These are phyloP conservation scores for Henicopernis longicauda DNA, from an alignment of 2,113 vertebrate genomes.

Conservation along the genomic window DNA sequence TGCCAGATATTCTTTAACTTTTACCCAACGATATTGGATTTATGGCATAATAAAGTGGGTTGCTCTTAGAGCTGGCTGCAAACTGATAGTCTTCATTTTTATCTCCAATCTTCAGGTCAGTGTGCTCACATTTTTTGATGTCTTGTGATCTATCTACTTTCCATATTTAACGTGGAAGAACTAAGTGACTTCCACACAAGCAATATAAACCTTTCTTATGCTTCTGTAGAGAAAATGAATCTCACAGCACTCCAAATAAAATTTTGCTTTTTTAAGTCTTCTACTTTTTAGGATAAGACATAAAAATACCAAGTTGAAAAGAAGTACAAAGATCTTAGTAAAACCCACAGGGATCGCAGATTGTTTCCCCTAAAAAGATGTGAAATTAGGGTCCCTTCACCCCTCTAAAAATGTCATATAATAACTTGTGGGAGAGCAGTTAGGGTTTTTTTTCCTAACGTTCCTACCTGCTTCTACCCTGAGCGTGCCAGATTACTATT, in stretches of 20 bases:
- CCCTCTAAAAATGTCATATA: background rate
- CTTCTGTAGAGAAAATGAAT: background rate
- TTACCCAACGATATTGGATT: background rate
- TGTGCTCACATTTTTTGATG: background rate
- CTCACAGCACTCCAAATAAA: background rate
- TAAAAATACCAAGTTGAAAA: background rate
- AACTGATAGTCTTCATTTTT: background rate
- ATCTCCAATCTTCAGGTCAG: background rate
- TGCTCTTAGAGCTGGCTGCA: background rate
- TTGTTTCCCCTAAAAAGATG: background rate
- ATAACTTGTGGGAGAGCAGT: background rate
- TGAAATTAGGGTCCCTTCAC: background rate
- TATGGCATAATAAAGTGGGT: background rate
- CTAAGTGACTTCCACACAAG: background rate
- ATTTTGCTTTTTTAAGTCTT: background rate
- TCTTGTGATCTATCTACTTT: background rate
- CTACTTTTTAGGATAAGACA: background rate
- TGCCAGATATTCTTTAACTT: background rate
- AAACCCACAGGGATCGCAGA: background rate
- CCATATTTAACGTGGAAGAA: background rate
- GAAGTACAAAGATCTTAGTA: background rate
- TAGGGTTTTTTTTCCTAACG: background rate
- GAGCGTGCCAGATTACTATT: background rate
- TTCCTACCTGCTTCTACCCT: background rate
- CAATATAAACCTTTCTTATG: background rate